Percentiles rank a stretch among this genome's conserved stretches.
Conservation (phyloP, 2,113 vertebrate genomes). For the Engystomops pustulosus region DNA sequence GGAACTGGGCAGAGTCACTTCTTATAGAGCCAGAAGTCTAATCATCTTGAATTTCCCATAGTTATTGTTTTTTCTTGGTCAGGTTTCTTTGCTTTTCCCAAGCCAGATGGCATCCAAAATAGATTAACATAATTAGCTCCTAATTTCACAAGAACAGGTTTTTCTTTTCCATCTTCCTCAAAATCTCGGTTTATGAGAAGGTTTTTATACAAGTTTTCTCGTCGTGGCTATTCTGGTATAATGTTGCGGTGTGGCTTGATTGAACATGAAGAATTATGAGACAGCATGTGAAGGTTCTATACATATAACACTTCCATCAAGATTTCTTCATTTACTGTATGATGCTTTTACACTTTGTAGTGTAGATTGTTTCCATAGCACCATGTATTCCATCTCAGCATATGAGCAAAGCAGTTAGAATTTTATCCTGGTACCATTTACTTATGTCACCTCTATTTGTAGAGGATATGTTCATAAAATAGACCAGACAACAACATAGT, state of each 20-base stretch:
- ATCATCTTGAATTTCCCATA: conserved; percentile 28
- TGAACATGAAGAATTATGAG: background rate
- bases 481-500: background rate
- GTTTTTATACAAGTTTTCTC: background rate
- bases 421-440: background rate
- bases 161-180: conserved; percentile 26
- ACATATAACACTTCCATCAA: background rate
- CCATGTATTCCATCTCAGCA: background rate
- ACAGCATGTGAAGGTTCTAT: background rate
- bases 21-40: conserved; percentile 13
- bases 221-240: background rate
- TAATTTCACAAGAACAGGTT: conserved; percentile 45
- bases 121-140: conserved; percentile 53
- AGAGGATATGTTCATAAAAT: background rate
- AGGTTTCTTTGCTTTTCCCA: conserved; percentile 23
- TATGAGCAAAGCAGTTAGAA: background rate
- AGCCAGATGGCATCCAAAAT: conserved; percentile 44
- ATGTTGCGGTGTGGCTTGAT: background rate
- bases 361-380: background rate
- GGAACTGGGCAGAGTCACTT: background rate
- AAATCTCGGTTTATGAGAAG: conserved; percentile 22
- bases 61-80: conserved; percentile 38
- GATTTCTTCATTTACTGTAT: background rate
- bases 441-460: background rate
- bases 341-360: background rate